phyloP scores from a whole-genome alignment of 2,113 vertebrate species.

The Probosciger aterrimus region DNA sequence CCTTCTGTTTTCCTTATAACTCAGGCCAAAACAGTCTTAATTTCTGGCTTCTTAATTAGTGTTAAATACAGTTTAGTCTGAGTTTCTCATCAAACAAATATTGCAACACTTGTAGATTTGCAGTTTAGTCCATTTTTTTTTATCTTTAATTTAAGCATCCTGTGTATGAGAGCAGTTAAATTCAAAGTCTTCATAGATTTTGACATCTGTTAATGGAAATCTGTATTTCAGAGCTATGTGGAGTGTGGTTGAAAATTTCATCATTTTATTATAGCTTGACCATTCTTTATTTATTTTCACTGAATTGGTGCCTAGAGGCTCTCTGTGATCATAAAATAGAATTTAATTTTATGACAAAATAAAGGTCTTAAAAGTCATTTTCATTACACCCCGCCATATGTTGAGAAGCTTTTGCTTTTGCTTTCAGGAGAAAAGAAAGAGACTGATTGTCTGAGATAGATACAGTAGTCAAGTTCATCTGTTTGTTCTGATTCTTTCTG shows the following conservation, averaged over 20 bases:
- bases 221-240: neutral
- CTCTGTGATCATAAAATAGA: neutral
- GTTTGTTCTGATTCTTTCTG: neutral
- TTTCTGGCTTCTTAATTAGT: slow-evolving; percentile 44
- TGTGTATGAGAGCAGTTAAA: neutral
- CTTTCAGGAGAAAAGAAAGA: neutral
- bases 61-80: slow-evolving; percentile 2
- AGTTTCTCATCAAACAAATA: neutral
- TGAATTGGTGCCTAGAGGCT: neutral
- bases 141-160: neutral
- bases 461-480: neutral
- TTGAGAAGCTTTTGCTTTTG: neutral
- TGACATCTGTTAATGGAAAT: neutral
- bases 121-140: neutral
- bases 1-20: slow-evolving; percentile 39
- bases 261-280: neutral
- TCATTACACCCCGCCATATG: neutral
- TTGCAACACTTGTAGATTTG: neutral
- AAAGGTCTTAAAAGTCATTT: neutral
- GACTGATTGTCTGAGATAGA: neutral
- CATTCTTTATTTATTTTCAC: neutral
- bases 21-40: slow-evolving; percentile 34
- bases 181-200: neutral
- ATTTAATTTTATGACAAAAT: neutral
- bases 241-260: neutral